phyloP scores from a whole-genome alignment of 2,888 invertebrate genomes.

The Caenorhabditis sp. region DNA sequence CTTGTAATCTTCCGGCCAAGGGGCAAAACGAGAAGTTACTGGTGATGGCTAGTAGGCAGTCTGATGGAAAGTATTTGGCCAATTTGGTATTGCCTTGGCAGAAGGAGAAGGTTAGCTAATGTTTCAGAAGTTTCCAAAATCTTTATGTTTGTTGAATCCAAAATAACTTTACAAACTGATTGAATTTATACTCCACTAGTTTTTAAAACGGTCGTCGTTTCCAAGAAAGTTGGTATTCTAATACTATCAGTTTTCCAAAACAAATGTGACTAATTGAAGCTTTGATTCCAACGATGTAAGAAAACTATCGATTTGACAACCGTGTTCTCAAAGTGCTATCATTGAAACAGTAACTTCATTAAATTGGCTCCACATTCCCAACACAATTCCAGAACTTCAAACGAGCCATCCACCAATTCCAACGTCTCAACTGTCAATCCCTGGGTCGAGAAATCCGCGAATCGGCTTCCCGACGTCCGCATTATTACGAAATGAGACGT shows the following conservation, averaged over 20 bases:
- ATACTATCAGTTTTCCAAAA: no score
- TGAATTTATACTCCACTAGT: no score
- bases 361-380: background rate
- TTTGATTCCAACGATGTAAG: no score
- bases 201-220: no score
- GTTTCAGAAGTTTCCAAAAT: no score
- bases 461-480: conserved; percentile 76
- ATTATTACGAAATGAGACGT: conserved; percentile 72
- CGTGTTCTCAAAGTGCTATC: no score
- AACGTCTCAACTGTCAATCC: conserved; percentile 81
- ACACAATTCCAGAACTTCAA: conserved; percentile 81
- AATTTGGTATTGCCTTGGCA: conserved; percentile 82
- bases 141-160: no score
- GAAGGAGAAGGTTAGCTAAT: conserved; percentile 67
- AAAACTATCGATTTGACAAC: no score
- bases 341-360: background rate
- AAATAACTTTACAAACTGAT: no score
- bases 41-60: conserved; percentile 76
- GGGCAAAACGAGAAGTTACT: conserved; percentile 65
- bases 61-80: conserved; percentile 73
- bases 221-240: no score
- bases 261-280: no score
- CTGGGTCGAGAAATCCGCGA: conserved; percentile 83
- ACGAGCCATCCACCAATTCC: conserved; percentile 81
- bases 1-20: conserved; percentile 62